These are phyloP conservation scores for Ochropacha duplaris DNA, from an alignment of 2,888 invertebrate genomes.

Conservation along the genomic window DNA sequence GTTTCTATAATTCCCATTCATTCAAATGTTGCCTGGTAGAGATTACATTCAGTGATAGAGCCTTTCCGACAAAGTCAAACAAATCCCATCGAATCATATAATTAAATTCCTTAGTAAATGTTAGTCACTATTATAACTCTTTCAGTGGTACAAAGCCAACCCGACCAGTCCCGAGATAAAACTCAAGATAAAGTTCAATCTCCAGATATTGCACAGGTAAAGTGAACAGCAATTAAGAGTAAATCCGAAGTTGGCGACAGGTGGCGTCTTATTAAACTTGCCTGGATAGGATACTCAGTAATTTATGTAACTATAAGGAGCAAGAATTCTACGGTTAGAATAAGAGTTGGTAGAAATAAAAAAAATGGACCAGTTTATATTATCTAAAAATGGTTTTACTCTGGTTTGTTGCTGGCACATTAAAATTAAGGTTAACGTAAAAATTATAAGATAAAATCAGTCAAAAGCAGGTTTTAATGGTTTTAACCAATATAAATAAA, in stretches of 20 bases:
- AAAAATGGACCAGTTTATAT: no score
- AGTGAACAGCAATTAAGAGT: constrained; percentile 62
- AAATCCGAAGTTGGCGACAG: constrained; percentile 60
- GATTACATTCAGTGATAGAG: no score
- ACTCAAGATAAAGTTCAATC: constrained; percentile 24
- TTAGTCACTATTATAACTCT: neutral
- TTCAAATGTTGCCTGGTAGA: no score
- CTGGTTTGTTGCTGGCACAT: no score
- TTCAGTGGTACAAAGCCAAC: neutral
- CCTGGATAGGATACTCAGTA: constrained; percentile 37
- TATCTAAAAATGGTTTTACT: no score
- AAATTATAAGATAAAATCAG: no score
- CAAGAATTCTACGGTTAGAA: constrained; percentile 17
- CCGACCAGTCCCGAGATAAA: constrained; percentile 5
- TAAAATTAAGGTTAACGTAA: no score
- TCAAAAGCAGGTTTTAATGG: no score
- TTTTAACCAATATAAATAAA: no score
- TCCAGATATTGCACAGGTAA: constrained; percentile 28
- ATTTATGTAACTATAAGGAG: constrained; percentile 45
- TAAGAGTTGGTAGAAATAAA: constrained; percentile 12
- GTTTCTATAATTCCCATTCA: no score
- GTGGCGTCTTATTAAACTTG: constrained; percentile 74
- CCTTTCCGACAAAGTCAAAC: no score
- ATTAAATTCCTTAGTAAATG: neutral
- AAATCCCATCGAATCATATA: neutral